Evolutionary conservation across 2,113 vertebrate genomes (phyloP).

Genomic region (Pteropus alecto): DNA sequence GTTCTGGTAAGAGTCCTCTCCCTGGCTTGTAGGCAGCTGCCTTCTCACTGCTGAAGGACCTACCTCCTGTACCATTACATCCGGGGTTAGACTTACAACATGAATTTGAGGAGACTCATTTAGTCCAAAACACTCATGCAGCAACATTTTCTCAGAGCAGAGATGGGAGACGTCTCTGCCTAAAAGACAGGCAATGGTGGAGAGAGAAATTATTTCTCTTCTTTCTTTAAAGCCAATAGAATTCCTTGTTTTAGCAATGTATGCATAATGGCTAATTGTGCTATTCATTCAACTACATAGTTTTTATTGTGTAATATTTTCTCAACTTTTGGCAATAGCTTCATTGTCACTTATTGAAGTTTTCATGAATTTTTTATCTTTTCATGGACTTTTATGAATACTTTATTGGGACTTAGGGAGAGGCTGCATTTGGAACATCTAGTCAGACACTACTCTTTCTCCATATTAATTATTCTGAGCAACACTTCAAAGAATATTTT

Average conservation of each 20-base stretch:
- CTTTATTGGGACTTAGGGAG: neutral
- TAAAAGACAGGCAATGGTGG: neutral
- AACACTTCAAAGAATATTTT: constrained; percentile 31
- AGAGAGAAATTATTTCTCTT: neutral
- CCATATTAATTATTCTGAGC: neutral
- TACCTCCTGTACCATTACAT: neutral
- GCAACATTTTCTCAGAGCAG: neutral
- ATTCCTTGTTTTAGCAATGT: neutral
- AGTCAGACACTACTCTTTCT: neutral
- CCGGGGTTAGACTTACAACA: neutral
- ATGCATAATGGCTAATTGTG: neutral
- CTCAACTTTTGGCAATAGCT: neutral
- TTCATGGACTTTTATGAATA: neutral
- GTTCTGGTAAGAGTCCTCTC: neutral
- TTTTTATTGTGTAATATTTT: neutral
- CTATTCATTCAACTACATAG: neutral
- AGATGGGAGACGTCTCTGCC: neutral
- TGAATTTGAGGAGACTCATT: neutral
- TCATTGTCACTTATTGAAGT: neutral
- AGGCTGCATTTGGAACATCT: neutral
- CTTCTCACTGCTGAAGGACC: neutral
- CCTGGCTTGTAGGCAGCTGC: neutral
- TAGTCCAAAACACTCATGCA: neutral
- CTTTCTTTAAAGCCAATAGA: neutral
- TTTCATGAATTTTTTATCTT: neutral